phyloP scores from a whole-genome alignment of 2,797 vertebrate genomes.

The Melanotaenia trifasciata region DNA sequence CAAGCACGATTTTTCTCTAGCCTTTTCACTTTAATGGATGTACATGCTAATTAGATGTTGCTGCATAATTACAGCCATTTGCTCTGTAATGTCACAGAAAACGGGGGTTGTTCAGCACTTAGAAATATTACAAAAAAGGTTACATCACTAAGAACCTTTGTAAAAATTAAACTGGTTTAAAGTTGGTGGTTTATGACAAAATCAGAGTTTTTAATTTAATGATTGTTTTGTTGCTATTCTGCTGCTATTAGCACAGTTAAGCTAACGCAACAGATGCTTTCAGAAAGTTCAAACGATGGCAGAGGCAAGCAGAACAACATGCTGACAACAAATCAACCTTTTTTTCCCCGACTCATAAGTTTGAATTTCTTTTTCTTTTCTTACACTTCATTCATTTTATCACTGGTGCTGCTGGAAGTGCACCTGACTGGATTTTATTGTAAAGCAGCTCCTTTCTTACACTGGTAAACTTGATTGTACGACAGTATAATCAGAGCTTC shows the following conservation, averaged over 20 bases:
- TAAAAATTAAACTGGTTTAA: not conserved
- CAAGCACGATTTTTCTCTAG: constrained; percentile 40
- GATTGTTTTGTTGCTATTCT: not conserved
- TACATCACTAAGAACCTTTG: not conserved
- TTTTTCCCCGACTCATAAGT: not conserved
- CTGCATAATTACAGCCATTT: constrained; percentile 42
- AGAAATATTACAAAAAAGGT: not conserved
- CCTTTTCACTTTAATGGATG: constrained; percentile 28
- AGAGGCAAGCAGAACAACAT: not conserved
- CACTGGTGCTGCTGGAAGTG: constrained; percentile 15
- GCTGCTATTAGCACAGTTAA: not conserved
- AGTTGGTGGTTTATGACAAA: not conserved
- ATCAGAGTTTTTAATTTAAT: not conserved
- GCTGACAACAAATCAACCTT: not conserved
- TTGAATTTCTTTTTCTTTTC: not conserved
- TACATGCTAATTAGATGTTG: constrained; percentile 11
- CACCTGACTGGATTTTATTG: constrained; percentile 3
- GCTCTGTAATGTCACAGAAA: constrained; percentile 10
- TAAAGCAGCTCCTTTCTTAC: not conserved
- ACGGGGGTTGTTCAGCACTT: not conserved
- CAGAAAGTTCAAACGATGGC: not conserved
- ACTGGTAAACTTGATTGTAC: not conserved
- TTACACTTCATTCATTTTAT: not conserved
- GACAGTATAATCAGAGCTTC: not conserved
- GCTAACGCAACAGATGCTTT: not conserved